Evolutionary conservation across 2,888 invertebrate species (phyloP).

Genomic region (Nemapogon koenigi): DNA sequence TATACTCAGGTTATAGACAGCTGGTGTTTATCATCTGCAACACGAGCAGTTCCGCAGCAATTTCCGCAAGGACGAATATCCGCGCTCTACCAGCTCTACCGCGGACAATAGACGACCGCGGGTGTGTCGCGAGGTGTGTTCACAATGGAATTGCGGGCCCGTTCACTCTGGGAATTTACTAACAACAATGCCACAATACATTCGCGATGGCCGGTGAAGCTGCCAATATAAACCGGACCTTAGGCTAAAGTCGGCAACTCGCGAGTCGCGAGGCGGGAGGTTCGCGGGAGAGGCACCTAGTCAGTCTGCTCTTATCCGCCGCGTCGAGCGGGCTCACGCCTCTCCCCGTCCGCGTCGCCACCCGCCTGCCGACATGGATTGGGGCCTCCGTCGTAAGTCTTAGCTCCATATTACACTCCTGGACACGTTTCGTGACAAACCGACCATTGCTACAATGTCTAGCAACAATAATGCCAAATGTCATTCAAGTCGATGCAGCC

Average conservation of each 20-base stretch:
- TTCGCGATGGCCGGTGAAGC: no score
- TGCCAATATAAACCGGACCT: background rate
- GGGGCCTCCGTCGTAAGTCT: conserved; percentile 63
- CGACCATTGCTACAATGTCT: background rate
- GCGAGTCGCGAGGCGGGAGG: conserved; percentile 48
- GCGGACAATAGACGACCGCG: conserved; percentile 18
- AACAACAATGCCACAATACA: no score
- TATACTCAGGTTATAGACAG: no score
- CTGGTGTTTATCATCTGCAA: no score
- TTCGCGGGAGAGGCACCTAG: conserved; percentile 4
- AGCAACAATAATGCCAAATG: background rate
- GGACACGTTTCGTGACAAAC: conserved; percentile 12
- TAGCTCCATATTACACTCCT: conserved; percentile 25
- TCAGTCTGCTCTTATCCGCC: conserved; percentile 52
- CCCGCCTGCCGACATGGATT: conserved; percentile 44
- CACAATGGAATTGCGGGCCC: no score
- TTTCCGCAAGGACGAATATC: conserved; percentile 4
- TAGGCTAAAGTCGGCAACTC: conserved; percentile 18
- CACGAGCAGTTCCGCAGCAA: no score
- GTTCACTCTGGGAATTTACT: no score
- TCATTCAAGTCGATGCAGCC: conserved; percentile 27
- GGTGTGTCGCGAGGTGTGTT: conserved; percentile 18
- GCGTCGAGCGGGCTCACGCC: conserved; percentile 39
- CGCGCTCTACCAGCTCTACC: no score
- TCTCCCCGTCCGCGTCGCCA: conserved; percentile 23